Percentiles rank a stretch among this genome's conserved stretches.
Conservation (phyloP, 2,113 vertebrate species). For the Plecturocebus donacophilus region DNA sequence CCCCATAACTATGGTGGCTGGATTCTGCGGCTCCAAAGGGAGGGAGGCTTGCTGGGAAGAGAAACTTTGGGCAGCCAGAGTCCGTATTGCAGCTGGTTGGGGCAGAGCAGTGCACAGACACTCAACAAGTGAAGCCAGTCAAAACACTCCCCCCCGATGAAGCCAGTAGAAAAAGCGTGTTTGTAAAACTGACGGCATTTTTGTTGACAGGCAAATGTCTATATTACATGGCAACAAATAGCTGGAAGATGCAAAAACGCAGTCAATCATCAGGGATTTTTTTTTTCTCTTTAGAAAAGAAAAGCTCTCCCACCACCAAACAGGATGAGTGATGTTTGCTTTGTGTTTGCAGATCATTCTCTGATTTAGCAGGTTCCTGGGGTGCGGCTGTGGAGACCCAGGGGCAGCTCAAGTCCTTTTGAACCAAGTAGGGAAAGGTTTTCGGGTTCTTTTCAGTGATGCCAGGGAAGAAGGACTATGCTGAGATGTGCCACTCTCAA, state of each 20-base stretch:
- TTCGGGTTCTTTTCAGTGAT: neutral
- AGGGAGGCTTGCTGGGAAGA: neutral
- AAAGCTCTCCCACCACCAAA: neutral
- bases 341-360: neutral
- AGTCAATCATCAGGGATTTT: slow-evolving; percentile 38
- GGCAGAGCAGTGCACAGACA: neutral
- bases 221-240: slow-evolving; percentile 48
- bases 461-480: neutral
- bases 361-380: neutral
- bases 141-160: slow-evolving; percentile 2
- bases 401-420: neutral
- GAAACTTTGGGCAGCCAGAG: accelerated
- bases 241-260: slow-evolving; percentile 40
- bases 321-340: neutral
- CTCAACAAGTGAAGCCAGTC: slow-evolving; percentile 30
- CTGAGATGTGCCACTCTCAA: accelerated
- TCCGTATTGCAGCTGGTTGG: neutral
- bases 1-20: accelerated
- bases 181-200: slow-evolving; percentile 34
- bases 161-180: slow-evolving; percentile 12
- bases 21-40: neutral
- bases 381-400: neutral
- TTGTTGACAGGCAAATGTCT: slow-evolving; percentile 71
- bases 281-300: neutral
- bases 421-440: neutral